A percentile compares a stretch with the other conserved stretches of the same genome.
Conservation (phyloP, 2,113 vertebrate genomes). For the Fulmarus glacialis region DNA sequence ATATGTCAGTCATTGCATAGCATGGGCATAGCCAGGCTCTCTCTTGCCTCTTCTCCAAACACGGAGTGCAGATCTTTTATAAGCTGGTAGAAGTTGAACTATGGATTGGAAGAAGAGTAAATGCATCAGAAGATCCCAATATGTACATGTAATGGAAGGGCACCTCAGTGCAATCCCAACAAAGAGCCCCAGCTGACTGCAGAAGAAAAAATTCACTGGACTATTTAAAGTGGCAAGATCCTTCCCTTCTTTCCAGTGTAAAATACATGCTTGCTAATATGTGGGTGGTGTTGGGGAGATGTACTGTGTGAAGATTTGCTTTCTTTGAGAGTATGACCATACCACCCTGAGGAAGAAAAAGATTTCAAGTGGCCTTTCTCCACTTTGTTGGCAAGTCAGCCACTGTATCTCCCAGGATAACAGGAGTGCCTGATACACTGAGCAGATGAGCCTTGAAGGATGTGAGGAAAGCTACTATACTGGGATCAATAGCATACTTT, state of each 20-base stretch:
- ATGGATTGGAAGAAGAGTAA: neutral
- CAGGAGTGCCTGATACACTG: constrained; percentile 19
- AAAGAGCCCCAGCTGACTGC: neutral
- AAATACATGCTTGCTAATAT: neutral
- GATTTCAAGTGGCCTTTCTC: constrained; percentile 62
- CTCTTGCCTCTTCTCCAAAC: neutral
- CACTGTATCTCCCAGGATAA: constrained; percentile 31
- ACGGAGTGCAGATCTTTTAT: neutral
- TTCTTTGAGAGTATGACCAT: constrained; percentile 9
- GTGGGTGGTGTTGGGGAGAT: neutral
- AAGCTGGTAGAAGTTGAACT: neutral
- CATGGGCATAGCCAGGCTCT: neutral
- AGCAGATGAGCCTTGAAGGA: constrained; percentile 44
- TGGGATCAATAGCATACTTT: constrained; percentile 30
- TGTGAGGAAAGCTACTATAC: constrained; percentile 40
- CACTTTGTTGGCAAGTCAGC: constrained; percentile 42
- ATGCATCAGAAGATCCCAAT: neutral
- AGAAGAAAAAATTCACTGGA: neutral
- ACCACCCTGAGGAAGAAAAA: constrained; percentile 5
- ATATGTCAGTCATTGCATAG: neutral
- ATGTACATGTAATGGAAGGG: neutral
- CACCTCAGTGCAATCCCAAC: neutral
- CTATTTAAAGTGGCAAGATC: neutral
- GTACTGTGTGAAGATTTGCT: neutral
- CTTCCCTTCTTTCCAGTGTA: neutral